Conservation (phyloP, 2,113 vertebrate species). For the Heptranchias perlo region DNA sequence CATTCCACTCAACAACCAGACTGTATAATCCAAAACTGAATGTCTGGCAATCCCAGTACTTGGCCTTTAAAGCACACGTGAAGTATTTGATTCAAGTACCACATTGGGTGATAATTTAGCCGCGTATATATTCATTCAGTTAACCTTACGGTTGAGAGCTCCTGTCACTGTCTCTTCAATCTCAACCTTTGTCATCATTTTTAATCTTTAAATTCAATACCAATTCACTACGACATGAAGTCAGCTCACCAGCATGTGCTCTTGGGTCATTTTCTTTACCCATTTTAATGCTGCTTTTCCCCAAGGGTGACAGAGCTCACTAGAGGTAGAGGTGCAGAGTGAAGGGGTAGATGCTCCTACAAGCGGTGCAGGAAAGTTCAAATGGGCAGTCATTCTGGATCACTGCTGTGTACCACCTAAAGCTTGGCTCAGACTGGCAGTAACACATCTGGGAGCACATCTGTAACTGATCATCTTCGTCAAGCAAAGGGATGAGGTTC, state of each 20-base stretch:
- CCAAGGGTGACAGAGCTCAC: not conserved
- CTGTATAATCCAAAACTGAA: not conserved
- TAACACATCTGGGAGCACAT: not conserved
- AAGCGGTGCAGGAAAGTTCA: not conserved
- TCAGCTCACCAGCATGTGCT: not conserved
- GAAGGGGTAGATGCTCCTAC: not conserved
- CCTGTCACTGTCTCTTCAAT: not conserved
- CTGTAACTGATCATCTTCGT: not conserved
- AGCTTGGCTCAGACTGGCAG: not conserved
- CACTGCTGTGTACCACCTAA: not conserved
- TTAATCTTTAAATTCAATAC: not conserved
- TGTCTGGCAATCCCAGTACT: not conserved
- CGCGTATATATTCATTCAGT: not conserved
- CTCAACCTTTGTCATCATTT: no score
- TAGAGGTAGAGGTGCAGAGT: not conserved
- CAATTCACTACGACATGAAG: not conserved
- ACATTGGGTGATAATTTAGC: not conserved
- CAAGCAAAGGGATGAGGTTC: not conserved
- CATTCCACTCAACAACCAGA: not conserved
- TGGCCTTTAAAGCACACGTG: not conserved
- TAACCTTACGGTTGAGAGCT: no score
- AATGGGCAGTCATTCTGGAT: not conserved
- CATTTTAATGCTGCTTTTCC: not conserved
- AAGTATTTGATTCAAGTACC: not conserved
- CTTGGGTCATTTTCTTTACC: not conserved